Base-by-base conservation (phyloP, 1,140 invertebrate species). In the Artemia franciscana region DNA sequence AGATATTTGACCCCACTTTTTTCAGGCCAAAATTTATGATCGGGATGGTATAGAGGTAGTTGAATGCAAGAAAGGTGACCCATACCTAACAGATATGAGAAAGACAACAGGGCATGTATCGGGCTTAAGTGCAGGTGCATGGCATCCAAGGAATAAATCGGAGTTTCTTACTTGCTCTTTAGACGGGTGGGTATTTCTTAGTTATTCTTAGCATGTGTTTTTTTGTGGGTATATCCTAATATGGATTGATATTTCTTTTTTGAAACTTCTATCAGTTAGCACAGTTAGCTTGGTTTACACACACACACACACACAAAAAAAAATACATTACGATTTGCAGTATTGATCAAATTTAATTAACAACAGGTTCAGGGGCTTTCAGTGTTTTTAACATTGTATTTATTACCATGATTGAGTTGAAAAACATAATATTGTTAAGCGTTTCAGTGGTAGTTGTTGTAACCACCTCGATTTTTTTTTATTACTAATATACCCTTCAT, bases 21-120 rank as follows among this genome's bases (percentile, higher is more conserved):
- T 57, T 4, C 23, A 80, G 66, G 91, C 94, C 0, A 98, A 97
- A 74, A 82, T 98, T 0, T 72, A 98, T 3, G 94, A 98, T 71
- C 77, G 94, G 61, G 94, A 98, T 74, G 96, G 95, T 2, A 91
- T 91, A 69, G 92, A 98, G 72, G 82, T 91, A 63, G 79, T 91
- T 15, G 93, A 98, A 74, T 97, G 92, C 68, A 84, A 91, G 0
- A 94, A 96, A 74, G 88, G 93, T 3, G 93, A 98, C 74, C 92
- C 94, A 73, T 98, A 98, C 70, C 84, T 98, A 27, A 82, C 84
- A 2, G 94, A 98, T 73, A 90, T 92, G 83, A 82, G 85, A 0
- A 80, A 80, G 66, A 98, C 94, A 0, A 95, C 96, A 76, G 96
- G 96, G 0, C 96, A 99, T 71, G 87, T 88, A 9, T 91, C 91